A percentile compares a stretch with the other conserved stretches of the same genome.
Evolutionary conservation across 2,888 invertebrate species (phyloP).

Genomic region (Caenorhabditis sp.): DNA sequence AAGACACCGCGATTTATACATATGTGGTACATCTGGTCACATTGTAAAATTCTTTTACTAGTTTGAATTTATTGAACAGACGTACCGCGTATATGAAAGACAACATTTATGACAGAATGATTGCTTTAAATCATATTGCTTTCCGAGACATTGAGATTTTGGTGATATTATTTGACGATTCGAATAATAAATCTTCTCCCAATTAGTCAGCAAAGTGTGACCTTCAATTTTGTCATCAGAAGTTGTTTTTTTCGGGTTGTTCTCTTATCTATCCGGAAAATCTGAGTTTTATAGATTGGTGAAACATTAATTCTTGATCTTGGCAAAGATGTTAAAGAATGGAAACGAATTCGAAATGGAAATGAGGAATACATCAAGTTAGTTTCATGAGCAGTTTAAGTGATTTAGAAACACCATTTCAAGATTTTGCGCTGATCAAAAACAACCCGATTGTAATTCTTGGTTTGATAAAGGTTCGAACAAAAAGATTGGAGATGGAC

Average conservation of each 20-base stretch:
- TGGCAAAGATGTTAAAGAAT: constrained; percentile 37
- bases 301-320: constrained; percentile 34
- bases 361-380: constrained; percentile 23
- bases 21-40: neutral
- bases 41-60: neutral
- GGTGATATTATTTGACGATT: too few species aligned
- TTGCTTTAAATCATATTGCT: constrained; percentile 5
- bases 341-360: constrained; percentile 30
- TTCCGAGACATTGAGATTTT: neutral
- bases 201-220: neutral
- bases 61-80: too few species aligned
- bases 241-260: too few species aligned
- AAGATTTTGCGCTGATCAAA: neutral
- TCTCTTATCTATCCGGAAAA: neutral
- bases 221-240: neutral
- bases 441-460: neutral
- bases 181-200: neutral
- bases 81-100: too few species aligned
- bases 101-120: too few species aligned
- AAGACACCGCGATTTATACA: neutral
- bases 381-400: too few species aligned
- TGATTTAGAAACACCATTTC: too few species aligned
- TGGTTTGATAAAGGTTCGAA: constrained; percentile 9
- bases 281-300: constrained; percentile 18
- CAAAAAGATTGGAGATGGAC: constrained; percentile 11